Percentiles rank a stretch among this genome's conserved stretches.
phyloP scores from a whole-genome alignment of 2,888 invertebrate species.

The Drosophila paracracens region DNA sequence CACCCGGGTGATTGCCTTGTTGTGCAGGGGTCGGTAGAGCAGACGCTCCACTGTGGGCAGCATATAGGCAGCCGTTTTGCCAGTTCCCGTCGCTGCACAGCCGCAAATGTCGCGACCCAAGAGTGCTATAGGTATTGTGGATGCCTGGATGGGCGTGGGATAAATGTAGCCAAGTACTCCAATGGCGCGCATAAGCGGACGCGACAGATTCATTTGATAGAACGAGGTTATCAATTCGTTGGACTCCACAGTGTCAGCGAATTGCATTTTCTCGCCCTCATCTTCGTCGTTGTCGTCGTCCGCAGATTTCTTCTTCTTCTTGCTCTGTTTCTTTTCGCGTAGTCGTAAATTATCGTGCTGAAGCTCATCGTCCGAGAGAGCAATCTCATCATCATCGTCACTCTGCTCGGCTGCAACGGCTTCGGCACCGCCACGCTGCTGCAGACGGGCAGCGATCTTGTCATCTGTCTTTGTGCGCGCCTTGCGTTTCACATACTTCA shows the following conservation, averaged over 20 bases:
- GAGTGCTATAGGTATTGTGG: slow-evolving; percentile 97
- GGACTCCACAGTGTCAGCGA: slow-evolving; percentile 88
- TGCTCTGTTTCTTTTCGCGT: slow-evolving; percentile 88
- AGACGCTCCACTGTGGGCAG: slow-evolving; percentile 97
- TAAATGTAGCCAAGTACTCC: slow-evolving; percentile 94
- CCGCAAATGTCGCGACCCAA: slow-evolving; percentile 98
- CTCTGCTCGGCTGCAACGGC: slow-evolving; percentile 86
- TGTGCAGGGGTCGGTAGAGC: slow-evolving; percentile 92
- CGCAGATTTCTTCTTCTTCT: slow-evolving; percentile 84
- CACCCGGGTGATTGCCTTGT: slow-evolving; percentile 91
- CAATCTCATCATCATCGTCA: slow-evolving; percentile 86
- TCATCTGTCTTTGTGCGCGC: slow-evolving; percentile 93
- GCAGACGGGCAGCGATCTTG: slow-evolving; percentile 89
- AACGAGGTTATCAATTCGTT: slow-evolving; percentile 90
- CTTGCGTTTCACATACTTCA: slow-evolving; percentile 92
- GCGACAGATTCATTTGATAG: slow-evolving; percentile 98
- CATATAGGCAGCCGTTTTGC: slow-evolving; percentile 99
- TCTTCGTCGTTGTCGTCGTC: slow-evolving; percentile 86
- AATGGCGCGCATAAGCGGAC: slow-evolving; percentile 96
- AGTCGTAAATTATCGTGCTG: slow-evolving; percentile 89
- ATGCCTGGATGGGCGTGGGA: slow-evolving; percentile 98
- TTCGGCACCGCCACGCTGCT: slow-evolving; percentile 85
- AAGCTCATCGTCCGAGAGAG: slow-evolving; percentile 92
- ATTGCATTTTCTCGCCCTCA: slow-evolving; percentile 85
- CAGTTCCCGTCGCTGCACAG: slow-evolving; percentile 99